Base-by-base conservation (phyloP, 35 echinoderm and acorn worm genomes). In the Holothuria glaberrima region DNA sequence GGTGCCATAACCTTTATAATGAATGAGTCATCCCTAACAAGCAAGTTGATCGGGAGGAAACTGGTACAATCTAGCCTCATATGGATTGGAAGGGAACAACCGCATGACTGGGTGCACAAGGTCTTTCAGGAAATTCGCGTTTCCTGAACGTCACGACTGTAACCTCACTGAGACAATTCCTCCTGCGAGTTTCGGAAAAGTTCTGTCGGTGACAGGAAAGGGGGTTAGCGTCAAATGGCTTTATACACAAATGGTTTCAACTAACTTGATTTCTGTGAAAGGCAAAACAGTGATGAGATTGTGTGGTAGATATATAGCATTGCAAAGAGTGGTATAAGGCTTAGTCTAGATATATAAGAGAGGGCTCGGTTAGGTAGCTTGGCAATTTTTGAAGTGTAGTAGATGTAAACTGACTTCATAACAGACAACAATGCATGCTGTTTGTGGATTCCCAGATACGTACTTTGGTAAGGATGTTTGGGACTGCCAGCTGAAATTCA, bases 31-130 rank as follows among this genome's bases (percentile, higher is more conserved):
- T 58, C 24, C 7, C 0, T 30, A 48, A 30, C 46, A 50, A 20
- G 21, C 50, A 58, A 82, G 44, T 48, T 59, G 44, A 82, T 82
- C 58, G 79, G 79, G 7, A 82, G 79, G 79, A 82, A 82, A 82
- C 79, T 58, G 30, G 48, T 22, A 21, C 50, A 82, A 82, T 82
- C 30, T 48, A 82, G 26, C 19, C 79, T 48, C 36, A 19, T 35
- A n/a, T 33, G 14, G 36, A 48, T 48, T 33, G 79, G 17, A 56
- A 50, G 79, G 46, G 79, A 50, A 50, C 79, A 60, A 82, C 79
- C 46, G 19, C 48, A 82, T 60, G 57, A 82, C 79, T 18, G 48
- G 35, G 12, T 29, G 16, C 44, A 82, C 12, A 82, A 56, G 79
- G 50, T 20, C 25, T 29, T 7, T 58, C 79, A 82, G 79, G 79